Conservation (phyloP, 2,888 invertebrate genomes). For the Julus scanicus region DNA sequence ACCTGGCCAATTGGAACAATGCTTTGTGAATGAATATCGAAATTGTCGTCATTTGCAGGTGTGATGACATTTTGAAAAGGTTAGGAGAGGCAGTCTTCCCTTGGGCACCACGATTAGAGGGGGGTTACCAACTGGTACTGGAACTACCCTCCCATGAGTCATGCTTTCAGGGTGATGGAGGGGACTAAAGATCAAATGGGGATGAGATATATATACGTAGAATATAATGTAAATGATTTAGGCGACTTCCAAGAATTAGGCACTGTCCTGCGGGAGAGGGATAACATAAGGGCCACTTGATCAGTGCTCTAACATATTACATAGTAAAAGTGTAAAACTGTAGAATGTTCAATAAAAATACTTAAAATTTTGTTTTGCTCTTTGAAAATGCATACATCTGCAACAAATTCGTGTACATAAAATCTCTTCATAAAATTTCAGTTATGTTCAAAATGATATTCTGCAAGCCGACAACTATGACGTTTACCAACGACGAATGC, state of each 20-base stretch:
- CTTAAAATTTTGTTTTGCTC: too few species aligned
- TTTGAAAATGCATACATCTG: too few species aligned
- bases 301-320: too few species aligned
- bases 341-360: too few species aligned
- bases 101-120: not conserved
- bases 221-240: not conserved
- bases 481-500: not conserved
- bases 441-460: not conserved
- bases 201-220: not conserved
- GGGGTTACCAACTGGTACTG: not conserved
- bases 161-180: not conserved
- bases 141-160: not conserved
- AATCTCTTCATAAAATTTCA: not conserved
- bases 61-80: constrained; percentile 36
- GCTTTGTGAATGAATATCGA: not conserved
- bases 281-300: too few species aligned
- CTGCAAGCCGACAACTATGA: not conserved
- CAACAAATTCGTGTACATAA: not conserved
- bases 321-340: too few species aligned
- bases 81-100: not conserved
- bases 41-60: not conserved
- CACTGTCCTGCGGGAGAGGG: too few species aligned
- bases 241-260: not conserved
- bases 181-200: not conserved
- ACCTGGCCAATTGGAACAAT: not conserved